phyloP scores from a whole-genome alignment of 2,888 invertebrate species.

The Nymphalis polychloros region DNA sequence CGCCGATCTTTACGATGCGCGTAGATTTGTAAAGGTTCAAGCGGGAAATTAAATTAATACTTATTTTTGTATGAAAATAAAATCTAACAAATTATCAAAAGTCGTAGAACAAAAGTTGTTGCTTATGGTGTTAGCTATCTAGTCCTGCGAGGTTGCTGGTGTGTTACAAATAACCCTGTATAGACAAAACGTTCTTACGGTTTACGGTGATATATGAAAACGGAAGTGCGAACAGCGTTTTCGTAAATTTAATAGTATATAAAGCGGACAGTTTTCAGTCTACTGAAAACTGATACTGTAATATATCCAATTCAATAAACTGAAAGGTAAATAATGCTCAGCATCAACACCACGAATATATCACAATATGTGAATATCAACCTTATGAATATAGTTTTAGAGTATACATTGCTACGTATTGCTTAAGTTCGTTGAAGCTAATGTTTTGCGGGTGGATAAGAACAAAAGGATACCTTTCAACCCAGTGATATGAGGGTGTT shows the following conservation, averaged over 20 bases:
- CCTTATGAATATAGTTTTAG: not conserved
- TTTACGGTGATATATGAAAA: no score
- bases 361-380: not conserved
- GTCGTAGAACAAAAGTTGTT: no score
- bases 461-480: conserved; percentile 40
- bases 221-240: no score
- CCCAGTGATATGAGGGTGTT: conserved; percentile 37
- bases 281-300: conserved; percentile 21
- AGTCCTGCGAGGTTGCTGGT: no score
- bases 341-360: conserved; percentile 7
- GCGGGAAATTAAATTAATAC: no score
- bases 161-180: no score
- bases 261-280: conserved; percentile 15
- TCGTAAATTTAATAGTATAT: not conserved
- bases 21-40: no score
- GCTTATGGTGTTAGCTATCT: no score
- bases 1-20: no score
- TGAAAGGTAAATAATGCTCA: conserved; percentile 20
- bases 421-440: conserved; percentile 14
- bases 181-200: no score
- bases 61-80: no score
- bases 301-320: conserved; percentile 29
- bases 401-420: not conserved
- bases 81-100: no score
- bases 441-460: conserved; percentile 29